Conservation (phyloP, 2,797 vertebrate species). For the Todus mexicanus region DNA sequence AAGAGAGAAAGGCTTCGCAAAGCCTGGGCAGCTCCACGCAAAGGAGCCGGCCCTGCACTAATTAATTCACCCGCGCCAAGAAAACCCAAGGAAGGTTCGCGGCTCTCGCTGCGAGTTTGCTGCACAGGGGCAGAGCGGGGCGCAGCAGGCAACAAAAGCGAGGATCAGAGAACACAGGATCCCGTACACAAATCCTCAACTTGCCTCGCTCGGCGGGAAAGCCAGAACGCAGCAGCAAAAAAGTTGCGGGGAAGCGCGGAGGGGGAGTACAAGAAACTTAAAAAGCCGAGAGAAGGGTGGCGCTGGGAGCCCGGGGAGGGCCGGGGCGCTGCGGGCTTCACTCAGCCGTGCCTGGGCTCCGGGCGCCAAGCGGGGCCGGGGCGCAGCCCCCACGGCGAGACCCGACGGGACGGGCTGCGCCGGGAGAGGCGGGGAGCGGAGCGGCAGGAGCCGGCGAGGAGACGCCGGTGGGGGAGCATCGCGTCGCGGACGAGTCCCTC, state of each 20-base stretch:
- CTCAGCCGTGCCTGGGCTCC: too few relatives aligned
- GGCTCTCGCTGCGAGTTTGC: not conserved
- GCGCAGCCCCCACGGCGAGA: too few relatives aligned
- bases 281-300: accelerated
- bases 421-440: not conserved
- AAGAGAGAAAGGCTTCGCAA: not conserved
- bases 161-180: not conserved
- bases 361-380: too few relatives aligned
- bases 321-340: too few relatives aligned
- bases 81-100: not conserved
- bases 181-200: not conserved
- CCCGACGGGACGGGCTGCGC: not conserved
- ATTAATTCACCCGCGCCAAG: not conserved
- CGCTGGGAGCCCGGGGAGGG: too few relatives aligned
- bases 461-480: not conserved
- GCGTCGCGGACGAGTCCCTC: too few relatives aligned
- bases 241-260: not conserved
- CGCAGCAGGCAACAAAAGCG: not conserved
- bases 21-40: not conserved
- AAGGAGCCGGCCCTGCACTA: not conserved
- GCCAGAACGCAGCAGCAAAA: not conserved
- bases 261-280: not conserved
- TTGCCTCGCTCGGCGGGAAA: not conserved
- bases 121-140: not conserved
- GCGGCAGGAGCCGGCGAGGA: not conserved